These are phyloP conservation scores for Nycticebus coucang DNA, from an alignment of 2,113 vertebrate genomes.

Conservation along the genomic window DNA sequence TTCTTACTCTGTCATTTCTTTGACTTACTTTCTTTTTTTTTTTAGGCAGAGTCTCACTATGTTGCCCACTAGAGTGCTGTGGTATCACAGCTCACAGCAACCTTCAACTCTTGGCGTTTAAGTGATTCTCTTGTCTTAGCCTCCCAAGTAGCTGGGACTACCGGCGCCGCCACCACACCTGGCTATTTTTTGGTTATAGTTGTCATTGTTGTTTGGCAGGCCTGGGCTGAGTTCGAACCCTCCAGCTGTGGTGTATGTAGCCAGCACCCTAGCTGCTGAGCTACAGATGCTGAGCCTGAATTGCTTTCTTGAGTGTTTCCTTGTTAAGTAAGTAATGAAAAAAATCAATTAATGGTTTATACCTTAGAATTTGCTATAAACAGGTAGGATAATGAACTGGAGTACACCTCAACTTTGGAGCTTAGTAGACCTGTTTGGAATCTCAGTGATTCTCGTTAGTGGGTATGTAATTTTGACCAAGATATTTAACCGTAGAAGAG, in stretches of 20 bases:
- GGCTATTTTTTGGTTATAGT: too few species aligned
- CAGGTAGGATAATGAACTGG: background rate
- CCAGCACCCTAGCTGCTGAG: too few species aligned
- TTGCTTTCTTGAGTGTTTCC: background rate
- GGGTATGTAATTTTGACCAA: background rate
- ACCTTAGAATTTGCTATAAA: constrained; percentile 1
- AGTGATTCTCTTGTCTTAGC: too few species aligned
- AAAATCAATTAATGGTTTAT: background rate
- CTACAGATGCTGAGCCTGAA: background rate
- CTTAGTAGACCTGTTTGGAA: background rate
- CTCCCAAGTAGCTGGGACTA: too few species aligned
- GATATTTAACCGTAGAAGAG: constrained; percentile 3
- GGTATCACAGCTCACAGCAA: too few species aligned
- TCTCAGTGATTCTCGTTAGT: background rate
- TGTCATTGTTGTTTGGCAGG: too few species aligned
- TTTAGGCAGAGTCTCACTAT: too few species aligned
- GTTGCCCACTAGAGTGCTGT: too few species aligned
- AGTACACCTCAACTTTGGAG: background rate
- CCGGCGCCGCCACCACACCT: too few species aligned
- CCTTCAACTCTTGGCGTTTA: too few species aligned
- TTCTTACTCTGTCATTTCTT: constrained; percentile 19
- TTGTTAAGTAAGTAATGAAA: constrained; percentile 43
- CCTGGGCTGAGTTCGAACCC: too few species aligned
- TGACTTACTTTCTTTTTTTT: background rate
- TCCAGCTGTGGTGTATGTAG: too few species aligned